Evolutionary conservation across 2,888 invertebrate genomes (phyloP).

Genomic region (Abrostola tripartita): DNA sequence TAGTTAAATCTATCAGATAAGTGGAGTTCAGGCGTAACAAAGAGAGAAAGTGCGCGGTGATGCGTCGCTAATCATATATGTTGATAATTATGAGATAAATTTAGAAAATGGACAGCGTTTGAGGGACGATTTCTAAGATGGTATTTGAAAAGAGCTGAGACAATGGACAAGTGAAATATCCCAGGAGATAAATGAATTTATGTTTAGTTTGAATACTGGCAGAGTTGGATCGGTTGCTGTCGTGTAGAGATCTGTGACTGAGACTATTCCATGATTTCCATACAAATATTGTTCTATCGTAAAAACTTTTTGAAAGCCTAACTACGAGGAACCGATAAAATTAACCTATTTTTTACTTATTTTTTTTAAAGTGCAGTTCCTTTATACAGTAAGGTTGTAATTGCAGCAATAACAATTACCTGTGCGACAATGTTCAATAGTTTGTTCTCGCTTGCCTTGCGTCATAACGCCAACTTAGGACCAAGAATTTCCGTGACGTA

Average conservation of each 20-base stretch:
- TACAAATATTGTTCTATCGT: not conserved
- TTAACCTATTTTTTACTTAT: not conserved
- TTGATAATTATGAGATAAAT: conserved; percentile 48
- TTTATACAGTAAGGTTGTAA: not conserved
- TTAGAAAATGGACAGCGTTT: conserved; percentile 29
- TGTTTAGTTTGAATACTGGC: conserved; percentile 15
- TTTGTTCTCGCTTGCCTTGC: conserved; percentile 29
- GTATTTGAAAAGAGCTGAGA: conserved; percentile 33
- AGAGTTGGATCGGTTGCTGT: conserved; percentile 11
- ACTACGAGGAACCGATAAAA: too few relatives aligned
- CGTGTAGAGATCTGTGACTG: not conserved
- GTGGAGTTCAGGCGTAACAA: conserved; percentile 44
- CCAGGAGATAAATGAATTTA: conserved; percentile 23
- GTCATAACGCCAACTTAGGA: conserved; percentile 45
- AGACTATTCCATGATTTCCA: not conserved
- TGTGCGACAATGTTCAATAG: conserved; percentile 23
- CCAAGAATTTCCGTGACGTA: conserved; percentile 34
- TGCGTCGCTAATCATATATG: conserved; percentile 45
- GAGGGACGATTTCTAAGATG: conserved; percentile 41
- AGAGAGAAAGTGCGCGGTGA: conserved; percentile 54
- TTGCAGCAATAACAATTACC: conserved; percentile 10
- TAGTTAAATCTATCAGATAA: conserved; percentile 50
- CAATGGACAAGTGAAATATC: conserved; percentile 38
- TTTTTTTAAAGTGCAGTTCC: not conserved
- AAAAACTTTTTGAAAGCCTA: not conserved